phyloP scores from a whole-genome alignment of 1,140 invertebrate genomes.

The Rhopalosiphum maidis region DNA sequence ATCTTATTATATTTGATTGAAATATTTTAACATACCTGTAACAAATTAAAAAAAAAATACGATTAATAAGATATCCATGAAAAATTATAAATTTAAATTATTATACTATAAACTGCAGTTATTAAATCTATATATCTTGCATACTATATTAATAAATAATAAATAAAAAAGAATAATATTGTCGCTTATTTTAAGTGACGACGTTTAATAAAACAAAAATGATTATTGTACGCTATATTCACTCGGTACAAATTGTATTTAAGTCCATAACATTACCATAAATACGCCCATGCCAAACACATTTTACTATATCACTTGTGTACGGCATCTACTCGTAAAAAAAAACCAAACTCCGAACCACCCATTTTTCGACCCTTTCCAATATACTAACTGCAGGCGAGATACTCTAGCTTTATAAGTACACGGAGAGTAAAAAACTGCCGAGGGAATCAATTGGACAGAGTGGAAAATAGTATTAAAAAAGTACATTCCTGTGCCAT shows the following conservation, averaged over 20 bases:
- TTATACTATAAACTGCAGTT: not conserved
- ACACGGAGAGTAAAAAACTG: not conserved
- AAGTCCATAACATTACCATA: conserved; percentile 53
- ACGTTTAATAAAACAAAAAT: conserved; percentile 28
- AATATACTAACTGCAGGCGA: not conserved
- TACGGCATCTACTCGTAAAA: conserved; percentile 30
- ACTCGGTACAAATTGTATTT: not conserved
- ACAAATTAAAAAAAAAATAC: not conserved
- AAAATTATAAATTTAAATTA: not conserved
- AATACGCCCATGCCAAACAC: conserved; percentile 42
- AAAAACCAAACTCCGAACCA: conserved; percentile 33
- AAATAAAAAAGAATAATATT: not conserved
- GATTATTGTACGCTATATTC: not conserved
- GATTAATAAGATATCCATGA: not conserved
- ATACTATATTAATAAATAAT: not conserved
- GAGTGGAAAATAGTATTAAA: conserved; percentile 55
- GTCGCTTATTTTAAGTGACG: not conserved
- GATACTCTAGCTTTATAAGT: not conserved
- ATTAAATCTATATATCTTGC: not conserved
- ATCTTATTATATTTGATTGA: not conserved
- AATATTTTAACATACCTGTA: conserved; percentile 2
- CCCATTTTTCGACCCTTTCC: conserved; percentile 54
- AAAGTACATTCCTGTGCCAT: conserved; percentile 16
- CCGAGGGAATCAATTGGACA: conserved; percentile 44
- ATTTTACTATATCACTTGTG: conserved; percentile 47